phyloP scores from a whole-genome alignment of 1,140 invertebrate species.

The Drosophila equinoxialis region DNA sequence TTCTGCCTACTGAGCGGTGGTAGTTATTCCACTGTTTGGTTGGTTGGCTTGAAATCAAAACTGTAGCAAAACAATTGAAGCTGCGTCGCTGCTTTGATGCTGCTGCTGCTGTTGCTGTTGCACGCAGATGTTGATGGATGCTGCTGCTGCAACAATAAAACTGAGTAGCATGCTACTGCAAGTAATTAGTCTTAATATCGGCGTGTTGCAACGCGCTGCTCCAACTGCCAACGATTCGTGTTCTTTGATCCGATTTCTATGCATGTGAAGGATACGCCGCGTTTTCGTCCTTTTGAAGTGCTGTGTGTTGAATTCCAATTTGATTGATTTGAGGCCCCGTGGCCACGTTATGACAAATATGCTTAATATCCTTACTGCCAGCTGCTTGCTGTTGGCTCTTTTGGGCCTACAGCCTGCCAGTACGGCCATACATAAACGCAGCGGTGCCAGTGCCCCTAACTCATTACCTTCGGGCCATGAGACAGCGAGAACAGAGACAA shows the following conservation, averaged over 20 bases:
- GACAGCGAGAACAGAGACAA: neutral
- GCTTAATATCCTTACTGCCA: conserved; percentile 45
- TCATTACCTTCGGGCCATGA: conserved; percentile 28
- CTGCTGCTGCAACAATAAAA: conserved; percentile 79
- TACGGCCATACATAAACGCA: conserved; percentile 66
- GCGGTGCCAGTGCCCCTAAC: conserved; percentile 54
- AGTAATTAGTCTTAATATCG: conserved; percentile 79
- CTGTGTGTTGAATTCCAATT: conserved; percentile 35
- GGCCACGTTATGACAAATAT: conserved; percentile 27
- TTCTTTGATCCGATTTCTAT: conserved; percentile 33
- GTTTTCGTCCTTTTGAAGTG: conserved; percentile 53
- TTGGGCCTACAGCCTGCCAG: conserved; percentile 31
- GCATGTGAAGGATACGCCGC: conserved; percentile 75
- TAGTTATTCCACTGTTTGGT: conserved; percentile 53
- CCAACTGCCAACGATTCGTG: conserved; percentile 52
- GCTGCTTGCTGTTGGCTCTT: conserved; percentile 56
- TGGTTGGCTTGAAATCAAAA: conserved; percentile 75
- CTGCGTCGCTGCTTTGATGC: conserved; percentile 30
- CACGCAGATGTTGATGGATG: conserved; percentile 52
- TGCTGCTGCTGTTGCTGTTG: conserved; percentile 30
- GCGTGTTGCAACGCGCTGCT: conserved; percentile 69
- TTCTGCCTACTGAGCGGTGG: conserved; percentile 46
- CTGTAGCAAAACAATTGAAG: conserved; percentile 55
- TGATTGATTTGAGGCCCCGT: conserved; percentile 11
- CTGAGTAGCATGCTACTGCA: conserved; percentile 74